Conservation (phyloP, 2,797 vertebrate species). For the Gastrophryne carolinensis region DNA sequence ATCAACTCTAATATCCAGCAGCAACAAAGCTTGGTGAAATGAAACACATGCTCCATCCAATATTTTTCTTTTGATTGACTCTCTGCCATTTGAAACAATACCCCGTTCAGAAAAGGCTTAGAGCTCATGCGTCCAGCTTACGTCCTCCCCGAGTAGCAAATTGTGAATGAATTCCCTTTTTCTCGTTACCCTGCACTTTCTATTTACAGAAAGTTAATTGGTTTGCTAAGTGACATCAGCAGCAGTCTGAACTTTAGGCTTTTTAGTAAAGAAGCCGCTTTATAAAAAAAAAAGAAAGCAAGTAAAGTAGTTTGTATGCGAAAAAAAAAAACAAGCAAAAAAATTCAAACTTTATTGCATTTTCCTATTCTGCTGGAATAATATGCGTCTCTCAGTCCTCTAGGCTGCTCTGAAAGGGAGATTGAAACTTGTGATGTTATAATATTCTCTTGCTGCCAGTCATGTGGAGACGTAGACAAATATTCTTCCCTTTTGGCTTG, state of each 20-base stretch:
- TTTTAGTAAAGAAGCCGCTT: background rate
- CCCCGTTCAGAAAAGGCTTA: constrained; percentile 33
- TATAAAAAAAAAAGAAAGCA: constrained; percentile 2
- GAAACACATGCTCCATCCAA: constrained; percentile 19
- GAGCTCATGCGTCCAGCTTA: constrained; percentile 5
- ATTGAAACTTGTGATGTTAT: constrained; percentile 15
- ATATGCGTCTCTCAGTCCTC: background rate
- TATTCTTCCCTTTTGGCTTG: constrained; percentile 24
- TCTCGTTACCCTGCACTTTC: constrained; percentile 11
- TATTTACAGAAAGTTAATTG: constrained; percentile 42
- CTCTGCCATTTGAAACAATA: constrained; percentile 38
- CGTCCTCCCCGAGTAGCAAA: constrained; percentile 6
- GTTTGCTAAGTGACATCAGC: constrained; percentile 42
- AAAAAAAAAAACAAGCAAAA: constrained; percentile 20
- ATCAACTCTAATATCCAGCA: background rate
- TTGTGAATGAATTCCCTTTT: constrained; percentile 39
- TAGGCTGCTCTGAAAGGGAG: background rate
- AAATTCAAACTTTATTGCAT: constrained; percentile 36
- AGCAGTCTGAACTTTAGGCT: background rate
- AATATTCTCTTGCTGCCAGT: constrained; percentile 8
- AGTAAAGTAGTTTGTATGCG: constrained; percentile 33
- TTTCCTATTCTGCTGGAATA: constrained; percentile 29
- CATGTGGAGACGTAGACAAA: constrained; percentile 25
- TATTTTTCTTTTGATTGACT: constrained; percentile 34
- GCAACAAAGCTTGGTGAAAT: constrained; percentile 1